These are phyloP conservation scores for Hemithea aestivaria DNA, from an alignment of 2,888 invertebrate species.

Conservation along the genomic window DNA sequence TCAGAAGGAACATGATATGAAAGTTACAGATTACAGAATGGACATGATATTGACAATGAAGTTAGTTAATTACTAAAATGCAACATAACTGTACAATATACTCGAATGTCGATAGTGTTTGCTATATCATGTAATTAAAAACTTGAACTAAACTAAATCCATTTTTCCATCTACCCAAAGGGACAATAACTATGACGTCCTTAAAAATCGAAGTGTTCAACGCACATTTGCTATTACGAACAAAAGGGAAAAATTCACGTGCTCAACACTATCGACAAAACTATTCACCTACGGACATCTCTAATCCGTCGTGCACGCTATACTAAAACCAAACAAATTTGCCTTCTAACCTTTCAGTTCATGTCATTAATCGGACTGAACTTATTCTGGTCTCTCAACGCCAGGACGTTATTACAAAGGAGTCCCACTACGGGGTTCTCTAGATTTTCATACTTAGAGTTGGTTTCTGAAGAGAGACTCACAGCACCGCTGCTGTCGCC, in stretches of 20 bases:
- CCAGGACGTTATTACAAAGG: conserved; percentile 55
- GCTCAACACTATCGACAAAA: conserved; percentile 15
- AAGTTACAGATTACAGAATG: conserved; percentile 25
- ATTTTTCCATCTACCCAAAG: no score
- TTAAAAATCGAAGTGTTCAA: no score
- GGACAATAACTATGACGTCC: no score
- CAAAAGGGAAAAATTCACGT: neutral
- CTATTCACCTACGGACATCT: no score
- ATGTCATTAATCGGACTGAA: conserved; percentile 61
- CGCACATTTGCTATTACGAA: no score
- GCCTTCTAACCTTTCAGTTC: conserved; percentile 39
- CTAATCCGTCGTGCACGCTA: no score
- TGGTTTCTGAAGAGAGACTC: conserved; percentile 68
- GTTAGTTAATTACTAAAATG: conserved; percentile 30
- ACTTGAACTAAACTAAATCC: no score
- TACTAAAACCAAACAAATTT: conserved; percentile 40
- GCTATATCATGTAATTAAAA: no score
- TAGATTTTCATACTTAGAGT: conserved; percentile 69
- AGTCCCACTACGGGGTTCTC: conserved; percentile 74
- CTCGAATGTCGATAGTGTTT: conserved; percentile 4
- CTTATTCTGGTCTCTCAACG: conserved; percentile 56
- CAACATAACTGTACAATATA: conserved; percentile 26
- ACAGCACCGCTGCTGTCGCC: conserved; percentile 72
- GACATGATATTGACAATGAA: conserved; percentile 32
- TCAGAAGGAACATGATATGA: conserved; percentile 43